Conservation (phyloP, 2,888 invertebrate genomes). For the Atethmia centrago region DNA sequence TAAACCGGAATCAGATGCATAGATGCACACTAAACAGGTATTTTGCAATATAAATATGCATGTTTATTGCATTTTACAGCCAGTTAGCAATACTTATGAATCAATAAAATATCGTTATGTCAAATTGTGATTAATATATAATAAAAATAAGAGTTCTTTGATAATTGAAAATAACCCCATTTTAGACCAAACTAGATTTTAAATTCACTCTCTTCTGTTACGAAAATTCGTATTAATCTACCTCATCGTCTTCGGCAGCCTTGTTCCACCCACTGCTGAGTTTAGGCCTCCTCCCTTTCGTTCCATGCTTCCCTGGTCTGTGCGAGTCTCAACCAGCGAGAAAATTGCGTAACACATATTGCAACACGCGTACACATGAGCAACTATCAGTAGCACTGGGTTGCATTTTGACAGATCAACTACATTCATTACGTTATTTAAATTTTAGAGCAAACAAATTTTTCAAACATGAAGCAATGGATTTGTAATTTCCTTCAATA, state of each 20-base stretch:
- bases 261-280: background rate
- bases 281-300: background rate
- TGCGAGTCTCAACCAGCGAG: background rate
- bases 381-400: too few relatives aligned
- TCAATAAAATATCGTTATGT: background rate
- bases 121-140: slow-evolving; percentile 9
- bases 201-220: background rate
- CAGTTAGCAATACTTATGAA: background rate
- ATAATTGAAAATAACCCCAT: background rate
- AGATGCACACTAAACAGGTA: slow-evolving; percentile 2
- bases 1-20: background rate
- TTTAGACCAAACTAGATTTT: background rate
- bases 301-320: background rate
- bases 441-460: background rate
- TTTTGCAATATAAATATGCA: slow-evolving; percentile 12
- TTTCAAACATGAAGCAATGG: background rate
- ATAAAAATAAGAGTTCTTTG: background rate
- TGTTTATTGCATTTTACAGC: slow-evolving; percentile 16
- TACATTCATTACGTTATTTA: background rate
- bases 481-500: background rate
- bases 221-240: background rate
- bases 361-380: too few relatives aligned
- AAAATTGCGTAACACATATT: too few relatives aligned
- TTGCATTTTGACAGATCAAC: too few relatives aligned
- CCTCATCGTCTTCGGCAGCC: background rate